Evolutionary conservation across 23 tunicate species (phyloP), one percentile per base, ranked within the genome.

Genomic region (Ascidia mentula): DNA sequence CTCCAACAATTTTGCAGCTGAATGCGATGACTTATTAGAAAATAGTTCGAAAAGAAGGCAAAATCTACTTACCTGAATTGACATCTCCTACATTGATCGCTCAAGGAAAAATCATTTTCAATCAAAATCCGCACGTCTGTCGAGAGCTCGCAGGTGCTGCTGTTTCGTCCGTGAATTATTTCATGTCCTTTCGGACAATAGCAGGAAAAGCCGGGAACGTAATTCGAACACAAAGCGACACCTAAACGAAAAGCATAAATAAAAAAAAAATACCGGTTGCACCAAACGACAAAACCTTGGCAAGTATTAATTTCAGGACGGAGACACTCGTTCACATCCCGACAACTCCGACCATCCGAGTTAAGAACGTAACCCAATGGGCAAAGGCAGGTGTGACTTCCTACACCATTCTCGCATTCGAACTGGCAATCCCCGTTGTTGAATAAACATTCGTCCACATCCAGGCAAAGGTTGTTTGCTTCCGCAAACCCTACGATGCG

Each of bases 241-340:
- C 90, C 96, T 90, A 75, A 45, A 80, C 77, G 15, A 9, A 42
- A 42, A 42, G 15, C 53, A 42, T 42, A 42, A 12, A 42, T 15
- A 42, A 12, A 42, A 42, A 42, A 42, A 42, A 12, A 9, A 42
- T 42, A 12, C 53, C 53, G 15, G 53, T 9, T 9, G 15, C 12
- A 12, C 53, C 53, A 12, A 42, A 42, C 12, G 12, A 12, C 53
- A 15, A 15, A 69, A 85, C 96, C 97, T 76, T 76, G 36, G 46
- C 97, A 91, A 32, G 81, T 59, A 46, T 90, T 74, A 69, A 80
- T 26, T 26, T 85, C 82, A 39, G 77, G 77, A 13, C 71, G 18
- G 6, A 74, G 30, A 59, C 97, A 91, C 82, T 91, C 97, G 42
- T 91, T 81, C 4, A 91, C 40, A 46, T 91, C 97, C 22, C 72